A percentile compares a stretch with the other conserved stretches of the same genome.
phyloP scores from a whole-genome alignment of 2,113 vertebrate species.

The Solenodon paradoxus region DNA sequence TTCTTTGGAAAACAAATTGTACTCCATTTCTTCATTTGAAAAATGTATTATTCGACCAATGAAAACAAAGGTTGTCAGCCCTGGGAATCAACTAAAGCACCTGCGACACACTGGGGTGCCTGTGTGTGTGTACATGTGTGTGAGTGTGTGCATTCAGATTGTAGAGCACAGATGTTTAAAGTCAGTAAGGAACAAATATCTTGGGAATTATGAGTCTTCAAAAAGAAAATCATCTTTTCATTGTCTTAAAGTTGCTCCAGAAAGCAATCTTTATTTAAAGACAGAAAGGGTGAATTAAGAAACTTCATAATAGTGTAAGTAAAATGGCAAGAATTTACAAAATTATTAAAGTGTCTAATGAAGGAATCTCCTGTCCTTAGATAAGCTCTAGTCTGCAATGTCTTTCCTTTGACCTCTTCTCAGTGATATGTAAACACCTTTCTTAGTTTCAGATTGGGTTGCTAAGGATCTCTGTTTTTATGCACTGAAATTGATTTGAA shows the following conservation, averaged over 20 bases:
- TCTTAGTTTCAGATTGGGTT: background rate
- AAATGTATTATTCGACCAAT: background rate
- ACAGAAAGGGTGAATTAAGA: conserved; percentile 2
- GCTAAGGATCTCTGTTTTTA: conserved; percentile 25
- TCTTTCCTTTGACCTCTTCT: conserved; percentile 44
- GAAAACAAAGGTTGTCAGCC: background rate
- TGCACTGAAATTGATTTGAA: conserved; percentile 60
- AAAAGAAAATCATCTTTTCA: background rate
- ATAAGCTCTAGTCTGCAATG: conserved; percentile 59
- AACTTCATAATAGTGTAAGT: background rate
- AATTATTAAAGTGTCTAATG: conserved; percentile 38
- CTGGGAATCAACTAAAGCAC: background rate
- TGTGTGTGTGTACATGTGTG: background rate
- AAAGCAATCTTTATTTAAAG: background rate
- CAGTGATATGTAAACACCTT: background rate
- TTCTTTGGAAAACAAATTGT: background rate
- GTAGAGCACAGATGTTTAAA: background rate
- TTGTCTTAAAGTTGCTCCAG: conserved; percentile 15
- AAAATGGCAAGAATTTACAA: conserved; percentile 8
- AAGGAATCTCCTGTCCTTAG: conserved; percentile 42
- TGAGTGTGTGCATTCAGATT: background rate
- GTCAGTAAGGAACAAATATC: background rate
- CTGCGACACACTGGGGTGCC: background rate
- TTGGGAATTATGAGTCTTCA: background rate
- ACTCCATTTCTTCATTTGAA: conserved; percentile 36